phyloP scores from a whole-genome alignment of 2,797 vertebrate genomes.

The Gobio occitaniae region DNA sequence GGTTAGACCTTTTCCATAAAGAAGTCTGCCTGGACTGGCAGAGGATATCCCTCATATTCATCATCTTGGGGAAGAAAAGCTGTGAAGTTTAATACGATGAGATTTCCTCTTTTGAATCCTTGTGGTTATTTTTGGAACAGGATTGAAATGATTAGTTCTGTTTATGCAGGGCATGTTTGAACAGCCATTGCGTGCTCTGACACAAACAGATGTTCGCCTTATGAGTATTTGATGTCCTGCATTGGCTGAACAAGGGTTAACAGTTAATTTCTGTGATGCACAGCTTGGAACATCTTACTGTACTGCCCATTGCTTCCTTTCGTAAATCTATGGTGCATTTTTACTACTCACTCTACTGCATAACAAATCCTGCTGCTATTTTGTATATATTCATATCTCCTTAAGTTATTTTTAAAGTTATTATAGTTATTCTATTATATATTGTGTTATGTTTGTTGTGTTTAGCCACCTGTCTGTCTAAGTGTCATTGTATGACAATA shows the following conservation, averaged over 20 bases:
- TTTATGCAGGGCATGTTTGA: conserved; percentile 31
- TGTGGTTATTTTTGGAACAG: conserved; percentile 23
- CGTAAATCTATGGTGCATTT: neutral
- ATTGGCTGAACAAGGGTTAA: neutral
- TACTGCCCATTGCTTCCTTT: neutral
- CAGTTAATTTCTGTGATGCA: conserved; percentile 11
- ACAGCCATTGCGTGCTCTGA: conserved; percentile 16
- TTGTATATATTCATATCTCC: neutral
- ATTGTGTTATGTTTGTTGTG: neutral
- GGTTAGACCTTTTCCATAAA: neutral
- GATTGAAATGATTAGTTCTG: conserved; percentile 36
- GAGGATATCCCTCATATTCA: conserved; percentile 24
- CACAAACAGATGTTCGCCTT: conserved; percentile 23
- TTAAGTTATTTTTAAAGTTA: neutral
- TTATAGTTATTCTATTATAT: neutral
- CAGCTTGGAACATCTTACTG: neutral
- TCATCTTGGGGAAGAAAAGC: conserved; percentile 7
- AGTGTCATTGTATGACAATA: neutral
- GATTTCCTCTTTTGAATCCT: conserved; percentile 15
- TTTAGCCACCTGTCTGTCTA: neutral
- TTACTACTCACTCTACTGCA: neutral
- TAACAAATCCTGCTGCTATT: neutral
- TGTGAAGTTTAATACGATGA: conserved; percentile 26
- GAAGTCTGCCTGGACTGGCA: neutral
- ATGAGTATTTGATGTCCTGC: conserved; percentile 7